Evolutionary conservation across 2,888 invertebrate genomes (phyloP).

Genomic region (Drosophila flavopinicola): DNA sequence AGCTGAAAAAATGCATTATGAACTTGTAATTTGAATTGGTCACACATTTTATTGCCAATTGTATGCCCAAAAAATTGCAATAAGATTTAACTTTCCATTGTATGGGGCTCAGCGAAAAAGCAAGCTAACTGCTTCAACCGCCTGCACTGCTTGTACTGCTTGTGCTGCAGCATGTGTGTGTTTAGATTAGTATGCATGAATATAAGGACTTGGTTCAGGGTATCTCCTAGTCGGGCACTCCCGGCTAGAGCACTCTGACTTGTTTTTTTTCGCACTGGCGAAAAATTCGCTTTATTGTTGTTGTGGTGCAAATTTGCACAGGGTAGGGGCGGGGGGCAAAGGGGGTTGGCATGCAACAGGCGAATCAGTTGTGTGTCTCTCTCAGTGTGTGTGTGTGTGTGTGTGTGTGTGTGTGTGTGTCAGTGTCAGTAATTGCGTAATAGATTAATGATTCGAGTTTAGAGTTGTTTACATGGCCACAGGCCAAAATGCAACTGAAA

Average conservation of each 20-base stretch:
- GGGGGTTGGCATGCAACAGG: conserved; percentile 45
- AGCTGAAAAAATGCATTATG: no score
- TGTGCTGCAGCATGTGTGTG: no score
- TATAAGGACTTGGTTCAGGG: no score
- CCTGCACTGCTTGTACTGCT: no score
- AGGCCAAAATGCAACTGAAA: conserved; percentile 56
- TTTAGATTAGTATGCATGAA: no score
- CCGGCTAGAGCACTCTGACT: no score
- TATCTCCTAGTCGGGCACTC: no score
- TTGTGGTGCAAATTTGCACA: conserved; percentile 38
- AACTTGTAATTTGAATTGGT: no score
- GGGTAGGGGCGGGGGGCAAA: background rate
- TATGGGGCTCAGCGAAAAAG: no score
- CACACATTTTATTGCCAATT: no score
- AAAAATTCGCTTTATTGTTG: conserved; percentile 43
- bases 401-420: conserved; percentile 17
- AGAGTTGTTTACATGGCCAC: conserved; percentile 65
- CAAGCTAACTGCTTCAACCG: no score
- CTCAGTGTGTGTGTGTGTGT: background rate
- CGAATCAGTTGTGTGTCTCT: conserved; percentile 22
- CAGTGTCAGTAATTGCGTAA: conserved; percentile 70
- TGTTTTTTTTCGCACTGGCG: conserved; percentile 37
- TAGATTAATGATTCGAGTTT: conserved; percentile 72
- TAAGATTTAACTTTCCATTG: background rate
- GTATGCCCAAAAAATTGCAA: no score